A percentile compares a stretch with the other conserved stretches of the same genome.
Evolutionary conservation across 2,113 vertebrate species (phyloP).

Genomic region (Sminthopsis crassicaudata): DNA sequence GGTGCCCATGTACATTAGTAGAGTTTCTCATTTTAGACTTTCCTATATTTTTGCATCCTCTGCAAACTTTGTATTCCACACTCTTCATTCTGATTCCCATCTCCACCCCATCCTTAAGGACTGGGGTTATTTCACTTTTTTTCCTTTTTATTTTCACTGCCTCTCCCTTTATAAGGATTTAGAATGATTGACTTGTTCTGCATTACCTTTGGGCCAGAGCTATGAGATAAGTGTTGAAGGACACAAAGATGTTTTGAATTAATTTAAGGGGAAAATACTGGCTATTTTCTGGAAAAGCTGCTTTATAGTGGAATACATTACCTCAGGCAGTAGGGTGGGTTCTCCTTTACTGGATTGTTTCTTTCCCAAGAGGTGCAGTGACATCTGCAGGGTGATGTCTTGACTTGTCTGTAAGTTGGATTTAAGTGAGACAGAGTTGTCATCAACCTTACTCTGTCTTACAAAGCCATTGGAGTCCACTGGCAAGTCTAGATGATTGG

Average conservation of each 20-base stretch:
- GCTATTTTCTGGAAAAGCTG: too few relatives aligned
- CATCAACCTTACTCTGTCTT: too few relatives aligned
- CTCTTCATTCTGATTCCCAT: too few relatives aligned
- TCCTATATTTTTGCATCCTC: neutral
- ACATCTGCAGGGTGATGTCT: too few relatives aligned
- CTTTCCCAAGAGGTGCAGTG: neutral
- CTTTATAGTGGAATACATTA: neutral
- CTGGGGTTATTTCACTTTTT: neutral
- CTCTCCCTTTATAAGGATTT: neutral
- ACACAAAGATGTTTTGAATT: neutral
- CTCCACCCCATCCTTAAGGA: neutral
- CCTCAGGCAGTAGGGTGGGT: neutral
- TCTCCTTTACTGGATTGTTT: neutral
- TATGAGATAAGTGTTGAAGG: neutral
- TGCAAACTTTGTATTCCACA: neutral
- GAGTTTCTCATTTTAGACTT: neutral
- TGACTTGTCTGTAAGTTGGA: too few relatives aligned
- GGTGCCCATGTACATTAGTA: neutral
- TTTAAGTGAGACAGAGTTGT: too few relatives aligned
- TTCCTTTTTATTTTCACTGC: neutral
- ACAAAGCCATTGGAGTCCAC: too few relatives aligned
- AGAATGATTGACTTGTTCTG: neutral
- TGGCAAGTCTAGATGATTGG: too few relatives aligned
- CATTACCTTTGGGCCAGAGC: neutral
- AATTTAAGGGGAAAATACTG: neutral